Evolutionary conservation across 2,888 invertebrate species (phyloP).

Genomic region (Sceliomorpha sp.): DNA sequence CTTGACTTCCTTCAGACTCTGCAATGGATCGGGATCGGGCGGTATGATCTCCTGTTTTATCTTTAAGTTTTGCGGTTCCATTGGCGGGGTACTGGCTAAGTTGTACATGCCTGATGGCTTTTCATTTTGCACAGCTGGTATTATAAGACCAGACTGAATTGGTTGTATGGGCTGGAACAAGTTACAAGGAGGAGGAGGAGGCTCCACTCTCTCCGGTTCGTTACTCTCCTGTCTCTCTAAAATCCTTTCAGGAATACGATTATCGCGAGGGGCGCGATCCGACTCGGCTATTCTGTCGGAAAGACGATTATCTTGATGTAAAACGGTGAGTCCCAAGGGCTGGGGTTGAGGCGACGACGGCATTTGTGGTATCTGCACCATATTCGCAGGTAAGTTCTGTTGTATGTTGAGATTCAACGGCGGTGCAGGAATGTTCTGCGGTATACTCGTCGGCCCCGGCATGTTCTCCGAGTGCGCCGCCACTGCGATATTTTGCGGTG

Average conservation of each 20-base stretch:
- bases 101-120: slow-evolving; percentile 68
- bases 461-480: slow-evolving; percentile 58
- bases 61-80: slow-evolving; percentile 87
- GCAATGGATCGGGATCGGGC: slow-evolving; percentile 85
- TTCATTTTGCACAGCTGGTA: slow-evolving; percentile 60
- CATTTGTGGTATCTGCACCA: slow-evolving; percentile 72
- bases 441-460: slow-evolving; percentile 58
- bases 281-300: slow-evolving; percentile 65
- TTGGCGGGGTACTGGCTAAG: slow-evolving; percentile 74
- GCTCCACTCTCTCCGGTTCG: slow-evolving; percentile 65
- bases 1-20: slow-evolving; percentile 90
- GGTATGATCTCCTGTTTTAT: slow-evolving; percentile 86
- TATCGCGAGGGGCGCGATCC: slow-evolving; percentile 39
- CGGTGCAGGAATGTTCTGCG: slow-evolving; percentile 64
- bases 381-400: slow-evolving; percentile 71
- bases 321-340: slow-evolving; percentile 74
- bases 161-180: slow-evolving; percentile 76
- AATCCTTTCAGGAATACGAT: slow-evolving; percentile 48
- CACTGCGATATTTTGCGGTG: slow-evolving; percentile 53
- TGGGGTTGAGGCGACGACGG: slow-evolving; percentile 70
- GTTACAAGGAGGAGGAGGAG: slow-evolving; percentile 61
- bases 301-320: slow-evolving; percentile 66
- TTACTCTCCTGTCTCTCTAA: slow-evolving; percentile 59
- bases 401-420: slow-evolving; percentile 76
- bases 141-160: slow-evolving; percentile 64